Conservation (phyloP, 92 coral and sea anemone genomes). For the Diadumene lineata region DNA sequence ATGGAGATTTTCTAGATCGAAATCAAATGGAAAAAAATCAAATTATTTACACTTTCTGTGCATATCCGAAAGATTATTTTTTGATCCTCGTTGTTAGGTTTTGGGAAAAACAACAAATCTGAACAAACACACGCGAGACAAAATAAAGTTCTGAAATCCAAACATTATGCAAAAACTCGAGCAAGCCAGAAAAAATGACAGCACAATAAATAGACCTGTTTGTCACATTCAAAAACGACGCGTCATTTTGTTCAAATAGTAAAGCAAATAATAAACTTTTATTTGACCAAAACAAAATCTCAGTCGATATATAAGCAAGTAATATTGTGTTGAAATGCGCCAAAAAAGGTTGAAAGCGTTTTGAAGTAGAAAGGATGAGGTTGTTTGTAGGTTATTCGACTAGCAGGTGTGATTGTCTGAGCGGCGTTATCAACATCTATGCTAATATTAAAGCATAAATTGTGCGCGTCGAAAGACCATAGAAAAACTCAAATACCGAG, state of each 20-base stretch:
- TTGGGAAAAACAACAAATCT: not conserved
- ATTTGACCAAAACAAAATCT: not conserved
- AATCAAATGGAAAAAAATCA: too few relatives aligned
- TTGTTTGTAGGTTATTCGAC: not conserved
- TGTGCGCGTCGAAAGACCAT: not conserved
- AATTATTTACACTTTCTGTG: too few relatives aligned
- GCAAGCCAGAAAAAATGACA: not conserved
- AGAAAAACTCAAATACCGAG: not conserved
- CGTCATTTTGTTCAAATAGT: not conserved
- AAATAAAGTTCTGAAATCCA: not conserved
- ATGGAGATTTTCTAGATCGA: too few relatives aligned
- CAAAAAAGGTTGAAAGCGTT: not conserved
- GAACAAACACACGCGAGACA: not conserved
- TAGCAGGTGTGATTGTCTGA: not conserved
- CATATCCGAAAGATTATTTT: too few relatives aligned
- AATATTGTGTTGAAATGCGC: not conserved
- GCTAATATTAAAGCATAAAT: not conserved
- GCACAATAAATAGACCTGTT: not conserved
- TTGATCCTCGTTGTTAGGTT: too few relatives aligned
- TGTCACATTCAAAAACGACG: not conserved
- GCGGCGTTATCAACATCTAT: not conserved
- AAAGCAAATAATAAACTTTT: not conserved
- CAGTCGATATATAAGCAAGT: not conserved
- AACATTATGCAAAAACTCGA: constrained; percentile 20
- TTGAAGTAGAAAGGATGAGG: not conserved